A percentile compares a stretch with the other conserved stretches of the same genome.
phyloP scores from a whole-genome alignment of 1,140 invertebrate genomes.

The Pissodes strobi region DNA sequence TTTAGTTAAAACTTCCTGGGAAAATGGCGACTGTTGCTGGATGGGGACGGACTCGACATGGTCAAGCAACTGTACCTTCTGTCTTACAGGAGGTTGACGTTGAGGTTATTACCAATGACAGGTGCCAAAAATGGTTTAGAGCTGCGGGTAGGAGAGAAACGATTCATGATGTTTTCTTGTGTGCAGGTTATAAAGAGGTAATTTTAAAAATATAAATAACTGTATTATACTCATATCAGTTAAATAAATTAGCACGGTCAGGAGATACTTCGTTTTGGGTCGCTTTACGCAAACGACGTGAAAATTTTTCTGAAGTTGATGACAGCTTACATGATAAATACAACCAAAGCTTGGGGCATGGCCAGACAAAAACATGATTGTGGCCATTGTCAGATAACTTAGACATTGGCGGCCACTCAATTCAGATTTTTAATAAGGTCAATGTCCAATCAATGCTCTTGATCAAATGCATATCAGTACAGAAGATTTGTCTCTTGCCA shows the following conservation, averaged over 20 bases:
- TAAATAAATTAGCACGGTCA: not conserved
- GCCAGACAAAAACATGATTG: too few relatives aligned
- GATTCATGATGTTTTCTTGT: conserved; percentile 91
- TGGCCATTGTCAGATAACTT: too few relatives aligned
- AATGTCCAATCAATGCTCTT: too few relatives aligned
- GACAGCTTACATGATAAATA: too few relatives aligned
- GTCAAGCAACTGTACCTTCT: conserved; percentile 77
- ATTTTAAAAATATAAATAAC: not conserved
- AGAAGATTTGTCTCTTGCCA: too few relatives aligned
- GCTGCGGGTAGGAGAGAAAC: conserved; percentile 86
- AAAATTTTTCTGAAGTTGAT: too few relatives aligned
- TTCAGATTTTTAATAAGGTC: too few relatives aligned
- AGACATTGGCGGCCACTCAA: too few relatives aligned
- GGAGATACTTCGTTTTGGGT: not conserved
- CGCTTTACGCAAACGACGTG: not conserved
- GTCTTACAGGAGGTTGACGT: conserved; percentile 77
- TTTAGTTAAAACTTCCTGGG: conserved; percentile 70
- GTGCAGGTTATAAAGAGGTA: conserved; percentile 88
- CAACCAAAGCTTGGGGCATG: too few relatives aligned
- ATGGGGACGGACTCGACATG: conserved; percentile 86
- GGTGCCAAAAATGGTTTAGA: conserved; percentile 89
- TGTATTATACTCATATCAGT: not conserved
- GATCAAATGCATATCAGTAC: too few relatives aligned
- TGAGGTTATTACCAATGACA: conserved; percentile 88
- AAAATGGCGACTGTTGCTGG: conserved; percentile 87